Evolutionary conservation across 2,797 vertebrate genomes (phyloP).

Genomic region (Muscicapa comitata): DNA sequence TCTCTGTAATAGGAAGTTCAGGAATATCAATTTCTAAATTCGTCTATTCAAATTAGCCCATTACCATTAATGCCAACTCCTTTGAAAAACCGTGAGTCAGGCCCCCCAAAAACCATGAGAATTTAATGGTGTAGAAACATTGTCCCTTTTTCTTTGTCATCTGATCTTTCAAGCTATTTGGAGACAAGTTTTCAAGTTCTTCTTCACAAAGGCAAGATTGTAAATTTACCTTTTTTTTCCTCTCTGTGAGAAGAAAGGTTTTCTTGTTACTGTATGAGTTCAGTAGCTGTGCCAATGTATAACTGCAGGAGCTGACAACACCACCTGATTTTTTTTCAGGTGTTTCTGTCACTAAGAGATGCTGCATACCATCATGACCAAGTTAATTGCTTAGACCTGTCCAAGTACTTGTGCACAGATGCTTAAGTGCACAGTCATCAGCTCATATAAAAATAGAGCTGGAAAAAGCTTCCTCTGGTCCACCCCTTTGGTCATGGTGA

Average conservation of each 20-base stretch:
- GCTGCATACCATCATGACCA: conserved; percentile 18
- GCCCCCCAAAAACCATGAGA: not conserved
- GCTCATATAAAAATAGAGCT: conserved; percentile 1
- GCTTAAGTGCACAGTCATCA: conserved; percentile 17
- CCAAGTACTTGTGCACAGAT: conserved; percentile 8
- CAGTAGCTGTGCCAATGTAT: conserved; percentile 27
- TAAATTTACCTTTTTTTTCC: not conserved
- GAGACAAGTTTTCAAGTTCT: conserved; percentile 9
- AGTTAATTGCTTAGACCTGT: conserved; percentile 54
- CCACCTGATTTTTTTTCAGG: conserved; percentile 20
- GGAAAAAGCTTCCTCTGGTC: not conserved
- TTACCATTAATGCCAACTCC: conserved; percentile 52
- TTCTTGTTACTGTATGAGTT: not conserved
- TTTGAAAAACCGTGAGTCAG: conserved; percentile 39
- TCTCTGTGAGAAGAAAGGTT: not conserved
- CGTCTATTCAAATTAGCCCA: conserved; percentile 58
- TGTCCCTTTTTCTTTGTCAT: conserved; percentile 36
- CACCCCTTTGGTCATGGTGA: not conserved
- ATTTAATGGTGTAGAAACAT: conserved; percentile 55
- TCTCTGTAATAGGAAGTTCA: conserved; percentile 63
- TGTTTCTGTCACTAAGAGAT: conserved; percentile 32
- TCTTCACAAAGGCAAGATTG: not conserved
- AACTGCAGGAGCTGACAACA: conserved; percentile 38
- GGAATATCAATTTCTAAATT: conserved; percentile 69
- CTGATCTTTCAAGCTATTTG: conserved; percentile 38